phyloP scores from a whole-genome alignment of 2,888 invertebrate species.

The Nymphalis c-album region DNA sequence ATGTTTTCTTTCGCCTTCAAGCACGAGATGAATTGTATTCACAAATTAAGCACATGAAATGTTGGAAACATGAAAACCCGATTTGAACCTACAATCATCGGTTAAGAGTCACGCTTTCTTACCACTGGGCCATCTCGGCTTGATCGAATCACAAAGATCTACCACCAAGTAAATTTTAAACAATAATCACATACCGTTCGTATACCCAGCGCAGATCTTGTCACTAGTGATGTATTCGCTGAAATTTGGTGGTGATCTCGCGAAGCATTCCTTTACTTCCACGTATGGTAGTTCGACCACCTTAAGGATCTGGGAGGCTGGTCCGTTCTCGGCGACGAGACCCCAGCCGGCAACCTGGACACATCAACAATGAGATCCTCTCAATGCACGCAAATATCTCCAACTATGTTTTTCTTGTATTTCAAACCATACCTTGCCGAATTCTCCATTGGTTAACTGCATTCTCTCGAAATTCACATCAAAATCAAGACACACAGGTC shows the following conservation, averaged over 20 bases:
- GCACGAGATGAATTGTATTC: too few relatives aligned
- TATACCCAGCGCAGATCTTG: conserved; percentile 59
- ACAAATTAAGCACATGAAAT: too few relatives aligned
- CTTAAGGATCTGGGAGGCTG: conserved; percentile 44
- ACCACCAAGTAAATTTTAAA: neutral
- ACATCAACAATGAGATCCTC: too few relatives aligned
- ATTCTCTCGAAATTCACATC: conserved; percentile 47
- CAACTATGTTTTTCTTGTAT: too few relatives aligned
- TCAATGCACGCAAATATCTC: too few relatives aligned
- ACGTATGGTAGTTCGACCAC: conserved; percentile 50
- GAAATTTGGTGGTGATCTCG: conserved; percentile 40
- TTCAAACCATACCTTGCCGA: conserved; percentile 47
- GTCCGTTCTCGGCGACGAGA: conserved; percentile 42
- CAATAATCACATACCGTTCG: conserved; percentile 46
- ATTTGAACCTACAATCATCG: too few relatives aligned
- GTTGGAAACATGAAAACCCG: too few relatives aligned
- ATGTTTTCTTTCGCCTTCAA: too few relatives aligned
- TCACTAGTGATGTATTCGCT: conserved; percentile 52
- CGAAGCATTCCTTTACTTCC: conserved; percentile 43
- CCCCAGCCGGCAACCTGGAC: conserved; percentile 57
- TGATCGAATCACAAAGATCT: too few relatives aligned
- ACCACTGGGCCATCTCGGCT: too few relatives aligned
- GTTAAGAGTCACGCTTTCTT: too few relatives aligned
- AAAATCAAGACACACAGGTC: conserved; percentile 77
- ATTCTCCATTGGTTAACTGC: conserved; percentile 48